These are phyloP conservation scores for Sycobia sp. DNA, from an alignment of 1,140 invertebrate species.

Conservation along the genomic window DNA sequence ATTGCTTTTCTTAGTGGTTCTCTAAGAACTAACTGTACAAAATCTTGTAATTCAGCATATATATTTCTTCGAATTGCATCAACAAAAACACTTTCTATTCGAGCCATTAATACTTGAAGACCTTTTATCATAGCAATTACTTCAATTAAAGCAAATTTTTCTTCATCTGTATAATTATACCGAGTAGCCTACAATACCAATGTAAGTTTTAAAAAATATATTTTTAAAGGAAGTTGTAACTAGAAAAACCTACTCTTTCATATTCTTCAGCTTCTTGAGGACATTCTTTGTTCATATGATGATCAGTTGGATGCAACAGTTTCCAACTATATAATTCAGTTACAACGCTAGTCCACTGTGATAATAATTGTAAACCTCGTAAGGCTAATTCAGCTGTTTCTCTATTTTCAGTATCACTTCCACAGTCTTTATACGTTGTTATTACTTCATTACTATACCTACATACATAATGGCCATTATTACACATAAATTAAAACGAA, in stretches of 20 bases:
- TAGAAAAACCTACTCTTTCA: conserved; percentile 75
- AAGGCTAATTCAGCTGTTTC: conserved; percentile 91
- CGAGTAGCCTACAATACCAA: conserved; percentile 76
- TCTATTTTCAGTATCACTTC: conserved; percentile 91
- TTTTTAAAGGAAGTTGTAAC: conserved; percentile 19
- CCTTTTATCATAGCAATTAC: conserved; percentile 99
- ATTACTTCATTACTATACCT: conserved; percentile 69
- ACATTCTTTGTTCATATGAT: conserved; percentile 94
- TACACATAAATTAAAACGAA: neutral
- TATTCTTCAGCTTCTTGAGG: conserved; percentile 98
- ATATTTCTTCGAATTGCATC: conserved; percentile 94
- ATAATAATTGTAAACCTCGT: conserved; percentile 89
- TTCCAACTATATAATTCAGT: conserved; percentile 99
- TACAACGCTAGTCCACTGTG: conserved; percentile 96
- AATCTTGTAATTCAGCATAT: conserved; percentile 97
- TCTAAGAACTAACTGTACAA: conserved; percentile 88
- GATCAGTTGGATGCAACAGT: conserved; percentile 95
- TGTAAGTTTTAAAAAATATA: conserved; percentile 12
- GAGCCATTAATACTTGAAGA: conserved; percentile 93
- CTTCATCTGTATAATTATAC: conserved; percentile 97
- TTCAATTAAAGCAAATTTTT: conserved; percentile 98
- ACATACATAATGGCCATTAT: too few relatives aligned
- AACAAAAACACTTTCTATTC: conserved; percentile 97
- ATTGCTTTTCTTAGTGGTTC: conserved; percentile 96
- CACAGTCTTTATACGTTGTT: conserved; percentile 91